Evolutionary conservation across 2,113 vertebrate species (phyloP).

Genomic region (Gallinago media): DNA sequence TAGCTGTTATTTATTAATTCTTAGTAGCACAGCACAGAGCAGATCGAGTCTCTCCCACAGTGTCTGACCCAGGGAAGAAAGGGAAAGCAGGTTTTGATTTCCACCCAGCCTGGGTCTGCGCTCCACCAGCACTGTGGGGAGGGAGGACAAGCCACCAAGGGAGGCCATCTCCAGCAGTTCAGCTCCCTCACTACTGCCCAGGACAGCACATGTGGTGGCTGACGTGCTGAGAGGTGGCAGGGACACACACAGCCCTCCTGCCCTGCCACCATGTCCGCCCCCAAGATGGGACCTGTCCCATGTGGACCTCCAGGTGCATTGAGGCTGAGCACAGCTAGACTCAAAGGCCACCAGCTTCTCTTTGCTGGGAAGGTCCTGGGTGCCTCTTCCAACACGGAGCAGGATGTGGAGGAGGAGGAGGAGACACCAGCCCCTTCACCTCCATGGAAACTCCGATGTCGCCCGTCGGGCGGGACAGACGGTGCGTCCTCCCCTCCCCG

Average conservation of each 20-base stretch:
- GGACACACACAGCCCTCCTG: not conserved
- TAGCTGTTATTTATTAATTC: not conserved
- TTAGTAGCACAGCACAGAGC: not conserved
- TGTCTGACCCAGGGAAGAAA: not conserved
- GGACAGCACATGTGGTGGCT: not conserved
- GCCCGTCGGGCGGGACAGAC: not conserved
- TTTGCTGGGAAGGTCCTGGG: not conserved
- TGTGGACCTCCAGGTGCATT: not conserved
- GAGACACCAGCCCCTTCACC: not conserved
- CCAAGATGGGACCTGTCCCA: fast-evolving
- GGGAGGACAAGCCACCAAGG: not conserved
- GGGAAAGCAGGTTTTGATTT: not conserved
- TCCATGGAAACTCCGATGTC: not conserved
- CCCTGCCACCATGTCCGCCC: fast-evolving
- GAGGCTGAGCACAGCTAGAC: not conserved
- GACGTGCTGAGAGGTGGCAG: not conserved
- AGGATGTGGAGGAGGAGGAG: not conserved
- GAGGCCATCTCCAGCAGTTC: not conserved
- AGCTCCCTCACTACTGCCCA: not conserved
- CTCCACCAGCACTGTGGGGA: not conserved
- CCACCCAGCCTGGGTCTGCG: not conserved
- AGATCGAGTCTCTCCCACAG: not conserved
- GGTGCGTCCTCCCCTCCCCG: fast-evolving
- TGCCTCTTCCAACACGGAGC: fast-evolving
- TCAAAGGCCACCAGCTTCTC: not conserved